A percentile compares a stretch with the other conserved stretches of the same genome.
Conservation (phyloP, 2,797 vertebrate species). For the Danio jaintianensis region DNA sequence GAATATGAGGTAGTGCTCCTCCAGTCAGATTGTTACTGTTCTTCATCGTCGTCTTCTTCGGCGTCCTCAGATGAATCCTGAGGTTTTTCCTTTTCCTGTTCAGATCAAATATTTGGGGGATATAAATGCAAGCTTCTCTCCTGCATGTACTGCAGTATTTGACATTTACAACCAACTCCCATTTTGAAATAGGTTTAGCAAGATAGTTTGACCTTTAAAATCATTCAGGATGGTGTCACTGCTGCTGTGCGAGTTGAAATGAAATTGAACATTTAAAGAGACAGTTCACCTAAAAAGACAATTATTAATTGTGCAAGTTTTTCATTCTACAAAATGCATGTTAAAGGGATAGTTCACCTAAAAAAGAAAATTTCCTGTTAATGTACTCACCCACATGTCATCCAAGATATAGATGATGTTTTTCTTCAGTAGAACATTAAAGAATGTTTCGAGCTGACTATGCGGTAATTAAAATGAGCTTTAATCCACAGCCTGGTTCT, state of each 20-base stretch:
- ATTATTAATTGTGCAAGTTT: too few relatives aligned
- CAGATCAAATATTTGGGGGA: background rate
- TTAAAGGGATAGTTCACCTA: too few relatives aligned
- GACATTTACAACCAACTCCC: background rate
- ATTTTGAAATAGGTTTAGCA: constrained; percentile 1
- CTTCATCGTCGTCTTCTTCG: constrained; percentile 61
- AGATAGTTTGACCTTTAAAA: constrained; percentile 24
- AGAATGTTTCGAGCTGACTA: too few relatives aligned
- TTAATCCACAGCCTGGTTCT: too few relatives aligned
- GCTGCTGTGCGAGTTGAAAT: background rate
- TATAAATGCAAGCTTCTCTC: background rate
- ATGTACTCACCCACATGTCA: too few relatives aligned
- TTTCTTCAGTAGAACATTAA: too few relatives aligned
- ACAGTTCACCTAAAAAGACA: background rate
- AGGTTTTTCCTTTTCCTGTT: constrained; percentile 59
- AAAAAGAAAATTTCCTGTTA: too few relatives aligned
- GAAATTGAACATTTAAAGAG: constrained; percentile 3
- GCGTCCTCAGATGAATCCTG: constrained; percentile 60
- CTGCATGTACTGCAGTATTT: background rate
- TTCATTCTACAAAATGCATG: too few relatives aligned
- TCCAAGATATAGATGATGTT: too few relatives aligned
- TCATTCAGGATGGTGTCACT: background rate
- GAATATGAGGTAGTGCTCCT: constrained; percentile 57
- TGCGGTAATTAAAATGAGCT: too few relatives aligned
- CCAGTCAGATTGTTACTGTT: constrained; percentile 50